Conservation (phyloP, 1,140 invertebrate species). For the Bombus huntii region DNA sequence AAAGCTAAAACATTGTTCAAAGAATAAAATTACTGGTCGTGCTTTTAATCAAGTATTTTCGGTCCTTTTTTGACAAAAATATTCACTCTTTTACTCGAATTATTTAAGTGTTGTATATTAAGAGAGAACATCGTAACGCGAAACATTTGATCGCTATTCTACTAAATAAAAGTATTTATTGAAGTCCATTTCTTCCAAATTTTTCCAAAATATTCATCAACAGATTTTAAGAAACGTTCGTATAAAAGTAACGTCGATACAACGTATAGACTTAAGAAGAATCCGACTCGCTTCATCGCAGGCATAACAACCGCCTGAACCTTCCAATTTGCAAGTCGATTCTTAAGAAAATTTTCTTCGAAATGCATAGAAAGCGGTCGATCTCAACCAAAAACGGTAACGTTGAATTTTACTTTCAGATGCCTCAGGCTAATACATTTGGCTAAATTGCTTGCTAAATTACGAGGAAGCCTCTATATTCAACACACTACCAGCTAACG, state of each 20-base stretch:
- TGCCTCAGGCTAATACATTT: constrained; percentile 1
- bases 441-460: constrained; percentile 26
- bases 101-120: background rate
- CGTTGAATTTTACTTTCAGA: constrained; percentile 29
- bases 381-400: constrained; percentile 5
- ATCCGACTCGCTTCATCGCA: background rate
- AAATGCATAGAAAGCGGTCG: background rate
- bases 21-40: background rate
- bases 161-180: background rate
- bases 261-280: background rate
- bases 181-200: background rate
- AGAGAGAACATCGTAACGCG: background rate
- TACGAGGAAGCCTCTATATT: constrained; percentile 15
- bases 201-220: background rate
- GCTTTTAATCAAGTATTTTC: too few relatives aligned
- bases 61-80: background rate
- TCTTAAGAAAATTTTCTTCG: background rate
- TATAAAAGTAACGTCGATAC: background rate
- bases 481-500: constrained; percentile 1
- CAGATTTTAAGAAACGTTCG: background rate
- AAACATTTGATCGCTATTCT: background rate
- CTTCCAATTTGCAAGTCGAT: constrained; percentile 21
- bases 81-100: background rate
- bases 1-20: background rate
- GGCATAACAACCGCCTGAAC: background rate